Conservation (phyloP, 2,113 vertebrate genomes). For the Tamias sibiricus region DNA sequence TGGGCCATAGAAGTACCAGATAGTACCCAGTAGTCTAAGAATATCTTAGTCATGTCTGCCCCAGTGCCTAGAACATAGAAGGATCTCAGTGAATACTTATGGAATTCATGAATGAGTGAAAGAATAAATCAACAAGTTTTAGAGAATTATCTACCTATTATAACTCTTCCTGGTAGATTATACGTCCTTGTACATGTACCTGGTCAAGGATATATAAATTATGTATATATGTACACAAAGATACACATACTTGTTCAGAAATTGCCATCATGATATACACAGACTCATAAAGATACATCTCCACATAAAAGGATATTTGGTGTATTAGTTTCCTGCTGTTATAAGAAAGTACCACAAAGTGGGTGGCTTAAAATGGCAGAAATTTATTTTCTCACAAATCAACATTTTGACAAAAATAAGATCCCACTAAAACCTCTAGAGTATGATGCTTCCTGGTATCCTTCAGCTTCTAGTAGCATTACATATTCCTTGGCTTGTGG, state of each 20-base stretch:
- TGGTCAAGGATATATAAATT: not conserved
- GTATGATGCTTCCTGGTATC: not conserved
- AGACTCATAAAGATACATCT: not conserved
- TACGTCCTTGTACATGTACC: not conserved
- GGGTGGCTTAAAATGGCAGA: not conserved
- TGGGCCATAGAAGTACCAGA: not conserved
- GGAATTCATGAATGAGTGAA: not conserved
- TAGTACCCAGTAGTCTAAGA: not conserved
- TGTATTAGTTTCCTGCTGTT: constrained; percentile 27
- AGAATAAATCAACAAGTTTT: not conserved
- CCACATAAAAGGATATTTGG: not conserved
- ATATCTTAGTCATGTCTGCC: not conserved
- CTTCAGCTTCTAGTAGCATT: not conserved
- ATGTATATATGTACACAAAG: not conserved
- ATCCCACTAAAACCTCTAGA: not conserved
- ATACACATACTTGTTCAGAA: constrained; percentile 6
- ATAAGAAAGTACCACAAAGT: not conserved
- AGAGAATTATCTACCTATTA: not conserved
- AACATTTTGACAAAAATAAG: not conserved
- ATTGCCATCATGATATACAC: not conserved
- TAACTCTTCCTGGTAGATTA: constrained; percentile 12
- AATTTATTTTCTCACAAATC: not conserved
- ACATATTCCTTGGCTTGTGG: not conserved
- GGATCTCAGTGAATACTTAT: not conserved
- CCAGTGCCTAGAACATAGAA: not conserved